phyloP scores from a whole-genome alignment of 2,888 invertebrate genomes.

The Octonoba sinensis region DNA sequence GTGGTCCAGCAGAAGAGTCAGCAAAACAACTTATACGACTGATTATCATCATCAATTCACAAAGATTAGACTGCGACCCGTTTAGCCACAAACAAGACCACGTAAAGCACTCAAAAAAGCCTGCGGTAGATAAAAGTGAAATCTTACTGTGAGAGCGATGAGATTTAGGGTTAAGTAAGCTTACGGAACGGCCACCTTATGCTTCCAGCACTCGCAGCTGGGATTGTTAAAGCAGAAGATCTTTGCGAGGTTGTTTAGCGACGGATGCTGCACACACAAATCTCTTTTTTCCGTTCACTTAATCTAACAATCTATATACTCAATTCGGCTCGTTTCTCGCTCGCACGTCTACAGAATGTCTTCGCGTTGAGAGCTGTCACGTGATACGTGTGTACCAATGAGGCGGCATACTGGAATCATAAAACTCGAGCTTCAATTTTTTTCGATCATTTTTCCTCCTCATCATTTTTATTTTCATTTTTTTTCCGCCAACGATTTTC shows the following conservation, averaged over 20 bases:
- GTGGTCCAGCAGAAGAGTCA: neutral
- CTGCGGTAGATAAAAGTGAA: slow-evolving; percentile 41
- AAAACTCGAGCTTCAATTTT: neutral
- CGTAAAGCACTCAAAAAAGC: slow-evolving; percentile 1
- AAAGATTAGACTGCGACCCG: neutral
- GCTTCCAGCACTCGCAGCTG: neutral
- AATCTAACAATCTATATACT: slow-evolving; percentile 11
- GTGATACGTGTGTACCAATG: slow-evolving; percentile 47
- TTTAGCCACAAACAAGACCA: neutral
- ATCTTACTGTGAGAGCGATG: neutral
- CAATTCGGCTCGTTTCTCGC: slow-evolving; percentile 9
- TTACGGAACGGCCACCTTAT: neutral
- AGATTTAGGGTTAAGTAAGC: slow-evolving; percentile 44
- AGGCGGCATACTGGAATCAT: neutral
- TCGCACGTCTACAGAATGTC: slow-evolving; percentile 41
- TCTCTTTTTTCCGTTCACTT: too few relatives aligned
- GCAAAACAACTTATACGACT: slow-evolving; percentile 4
- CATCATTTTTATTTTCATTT: too few relatives aligned
- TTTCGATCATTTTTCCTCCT: too few relatives aligned
- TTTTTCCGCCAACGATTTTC: too few relatives aligned
- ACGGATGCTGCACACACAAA: neutral
- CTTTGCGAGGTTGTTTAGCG: neutral
- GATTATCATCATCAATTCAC: neutral
- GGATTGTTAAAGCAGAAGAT: too few relatives aligned
- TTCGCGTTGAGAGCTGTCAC: slow-evolving; percentile 41